Conservation (phyloP, 2,797 vertebrate genomes). For the Neosalanx taihuensis region DNA sequence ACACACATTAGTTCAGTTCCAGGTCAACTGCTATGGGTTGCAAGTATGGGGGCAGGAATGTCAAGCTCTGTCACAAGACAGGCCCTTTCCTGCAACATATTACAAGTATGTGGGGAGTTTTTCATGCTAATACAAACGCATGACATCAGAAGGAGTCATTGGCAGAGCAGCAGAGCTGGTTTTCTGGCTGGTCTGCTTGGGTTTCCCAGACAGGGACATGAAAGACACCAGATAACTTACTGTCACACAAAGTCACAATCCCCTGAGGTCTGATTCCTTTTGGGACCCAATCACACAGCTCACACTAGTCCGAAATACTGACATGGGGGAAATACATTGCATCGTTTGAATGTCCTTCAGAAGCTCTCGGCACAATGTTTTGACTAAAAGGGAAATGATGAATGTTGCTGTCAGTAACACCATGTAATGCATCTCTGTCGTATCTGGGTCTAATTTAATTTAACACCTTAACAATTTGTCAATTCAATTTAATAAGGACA, state of each 20-base stretch:
- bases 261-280: neutral
- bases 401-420: too few relatives aligned
- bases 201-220: neutral
- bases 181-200: neutral
- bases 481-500: too few relatives aligned
- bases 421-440: too few relatives aligned
- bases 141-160: conserved; percentile 15
- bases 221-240: conserved; percentile 5
- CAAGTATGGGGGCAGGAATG: conserved; percentile 19
- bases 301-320: too few relatives aligned
- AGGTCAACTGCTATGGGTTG: conserved; percentile 3
- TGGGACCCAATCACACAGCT: too few relatives aligned
- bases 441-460: neutral
- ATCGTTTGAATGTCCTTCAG: too few relatives aligned
- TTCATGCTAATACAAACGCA: neutral
- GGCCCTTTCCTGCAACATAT: conserved; percentile 18
- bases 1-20: conserved; percentile 1
- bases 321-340: too few relatives aligned
- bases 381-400: too few relatives aligned
- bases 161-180: neutral
- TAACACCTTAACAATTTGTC: too few relatives aligned
- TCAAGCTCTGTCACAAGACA: conserved; percentile 18
- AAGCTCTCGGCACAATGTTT: too few relatives aligned
- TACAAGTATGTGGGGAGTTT: conserved; percentile 15
- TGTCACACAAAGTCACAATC: neutral